Evolutionary conservation across 2,888 invertebrate genomes (phyloP).

Genomic region (Cybosia mesomella): DNA sequence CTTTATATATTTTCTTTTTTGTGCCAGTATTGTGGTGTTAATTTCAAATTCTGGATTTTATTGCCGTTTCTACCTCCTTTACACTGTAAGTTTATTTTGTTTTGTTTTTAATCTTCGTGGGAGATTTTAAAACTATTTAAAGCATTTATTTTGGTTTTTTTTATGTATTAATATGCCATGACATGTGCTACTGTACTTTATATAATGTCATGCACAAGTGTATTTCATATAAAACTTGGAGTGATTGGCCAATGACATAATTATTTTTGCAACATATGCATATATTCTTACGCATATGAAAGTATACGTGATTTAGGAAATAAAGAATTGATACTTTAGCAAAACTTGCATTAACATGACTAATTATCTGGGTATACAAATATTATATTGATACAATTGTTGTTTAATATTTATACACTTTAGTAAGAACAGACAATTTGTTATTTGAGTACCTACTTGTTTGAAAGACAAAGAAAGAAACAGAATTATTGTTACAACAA

Average conservation of each 20-base stretch:
- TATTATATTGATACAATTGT: neutral
- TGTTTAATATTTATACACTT: neutral
- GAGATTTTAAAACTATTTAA: constrained; percentile 11
- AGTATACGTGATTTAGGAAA: neutral
- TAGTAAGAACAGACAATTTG: neutral
- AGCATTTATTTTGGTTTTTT: constrained; percentile 6
- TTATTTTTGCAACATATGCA: neutral
- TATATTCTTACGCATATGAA: neutral
- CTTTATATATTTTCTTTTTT: constrained; percentile 31
- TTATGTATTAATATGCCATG: too few relatives aligned
- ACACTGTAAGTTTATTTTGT: constrained; percentile 46
- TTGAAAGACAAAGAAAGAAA: neutral
- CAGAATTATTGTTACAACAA: neutral
- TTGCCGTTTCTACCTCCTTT: constrained; percentile 34
- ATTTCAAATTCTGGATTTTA: constrained; percentile 43
- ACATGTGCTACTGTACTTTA: neutral
- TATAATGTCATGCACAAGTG: neutral
- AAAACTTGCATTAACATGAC: neutral
- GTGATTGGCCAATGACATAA: neutral
- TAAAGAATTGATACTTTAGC: neutral
- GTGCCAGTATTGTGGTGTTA: constrained; percentile 43
- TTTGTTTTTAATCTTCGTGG: constrained; percentile 41
- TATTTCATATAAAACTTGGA: neutral
- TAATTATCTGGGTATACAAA: neutral
- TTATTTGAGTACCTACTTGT: neutral